Conservation (phyloP, 2,113 vertebrate species). For the Calonectris borealis region DNA sequence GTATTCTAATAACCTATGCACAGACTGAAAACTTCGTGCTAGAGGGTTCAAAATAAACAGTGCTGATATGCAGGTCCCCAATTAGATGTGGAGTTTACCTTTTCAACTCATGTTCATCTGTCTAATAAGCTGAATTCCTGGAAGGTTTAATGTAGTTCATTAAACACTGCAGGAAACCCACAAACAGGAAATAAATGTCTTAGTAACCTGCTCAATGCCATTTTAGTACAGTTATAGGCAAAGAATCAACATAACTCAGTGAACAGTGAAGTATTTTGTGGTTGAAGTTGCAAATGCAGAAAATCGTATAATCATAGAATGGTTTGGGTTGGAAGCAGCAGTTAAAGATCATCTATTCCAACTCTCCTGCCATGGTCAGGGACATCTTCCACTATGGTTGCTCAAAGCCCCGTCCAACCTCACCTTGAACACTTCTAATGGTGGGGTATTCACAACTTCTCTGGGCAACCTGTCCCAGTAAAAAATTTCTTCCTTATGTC, state of each 20-base stretch:
- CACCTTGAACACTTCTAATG: neutral
- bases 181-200: neutral
- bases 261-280: neutral
- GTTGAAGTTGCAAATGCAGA: neutral
- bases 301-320: neutral
- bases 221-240: neutral
- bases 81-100: neutral
- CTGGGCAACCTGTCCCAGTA: neutral
- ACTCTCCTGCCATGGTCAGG: neutral
- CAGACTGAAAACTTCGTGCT: neutral
- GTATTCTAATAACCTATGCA: neutral
- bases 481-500: neutral
- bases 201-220: neutral
- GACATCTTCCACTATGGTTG: neutral
- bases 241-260: neutral
- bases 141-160: neutral
- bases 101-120: neutral
- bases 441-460: neutral
- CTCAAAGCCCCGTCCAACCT: neutral
- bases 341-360: neutral
- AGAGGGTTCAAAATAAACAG: neutral
- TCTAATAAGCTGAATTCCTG: neutral
- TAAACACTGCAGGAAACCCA: slow-evolving; percentile 1
- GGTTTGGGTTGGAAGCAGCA: neutral
- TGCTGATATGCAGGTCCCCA: neutral